Percentiles rank a stretch among this genome's conserved stretches.
Conservation (phyloP, 2,888 invertebrate species). For the Elysia crispata region DNA sequence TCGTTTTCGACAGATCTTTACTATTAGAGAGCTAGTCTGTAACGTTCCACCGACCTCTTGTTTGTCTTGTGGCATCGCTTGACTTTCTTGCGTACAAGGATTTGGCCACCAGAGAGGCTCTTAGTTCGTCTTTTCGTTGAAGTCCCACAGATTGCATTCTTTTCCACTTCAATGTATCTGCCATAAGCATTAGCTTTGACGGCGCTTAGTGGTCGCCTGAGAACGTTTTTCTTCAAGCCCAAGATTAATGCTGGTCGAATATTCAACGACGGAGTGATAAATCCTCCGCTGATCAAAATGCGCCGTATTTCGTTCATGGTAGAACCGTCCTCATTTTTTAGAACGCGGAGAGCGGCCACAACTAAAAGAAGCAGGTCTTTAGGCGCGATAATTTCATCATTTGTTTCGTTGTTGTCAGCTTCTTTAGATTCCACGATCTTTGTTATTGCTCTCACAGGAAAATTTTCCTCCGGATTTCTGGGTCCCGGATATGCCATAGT, state of each 20-base stretch:
- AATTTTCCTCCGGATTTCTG: conserved; percentile 29
- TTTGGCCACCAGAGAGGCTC: no score
- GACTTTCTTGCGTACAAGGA: no score
- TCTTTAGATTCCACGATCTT: background rate
- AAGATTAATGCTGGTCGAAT: conserved; percentile 25
- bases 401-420: background rate
- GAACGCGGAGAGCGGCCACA: background rate
- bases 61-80: no score
- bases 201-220: conserved; percentile 25
- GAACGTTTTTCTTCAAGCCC: conserved; percentile 21
- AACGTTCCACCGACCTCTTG: no score
- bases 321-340: conserved; percentile 29
- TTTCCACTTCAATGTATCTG: conserved; percentile 14
- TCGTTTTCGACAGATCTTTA: no score
- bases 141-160: background rate
- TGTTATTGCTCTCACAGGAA: background rate
- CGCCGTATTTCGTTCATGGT: conserved; percentile 26
- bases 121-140: no score
- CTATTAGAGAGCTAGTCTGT: no score
- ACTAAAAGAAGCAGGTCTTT: conserved; percentile 2
- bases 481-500: conserved; percentile 20
- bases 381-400: background rate
- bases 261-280: background rate
- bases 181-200: conserved; percentile 34
- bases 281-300: background rate